Conservation (phyloP, 2,113 vertebrate genomes). For the Crotalus viridis region DNA sequence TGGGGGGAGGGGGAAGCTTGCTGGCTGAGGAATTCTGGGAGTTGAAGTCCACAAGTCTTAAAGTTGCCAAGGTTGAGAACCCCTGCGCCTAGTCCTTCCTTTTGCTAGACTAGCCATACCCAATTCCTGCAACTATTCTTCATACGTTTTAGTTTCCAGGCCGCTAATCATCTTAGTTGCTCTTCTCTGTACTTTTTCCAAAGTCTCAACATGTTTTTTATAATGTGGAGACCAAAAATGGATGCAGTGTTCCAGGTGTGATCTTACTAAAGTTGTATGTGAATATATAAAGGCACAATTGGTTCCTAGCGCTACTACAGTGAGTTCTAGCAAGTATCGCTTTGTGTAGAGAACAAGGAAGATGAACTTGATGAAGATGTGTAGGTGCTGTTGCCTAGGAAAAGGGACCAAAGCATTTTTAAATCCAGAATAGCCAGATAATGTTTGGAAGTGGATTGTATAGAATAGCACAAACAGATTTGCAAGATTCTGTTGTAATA, state of each 20-base stretch:
- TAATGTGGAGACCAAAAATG: neutral
- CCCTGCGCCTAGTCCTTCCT: too few relatives aligned
- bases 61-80: too few relatives aligned
- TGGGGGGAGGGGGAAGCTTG: neutral
- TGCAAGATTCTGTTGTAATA: neutral
- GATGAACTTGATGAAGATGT: neutral
- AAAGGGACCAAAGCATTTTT: neutral
- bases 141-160: neutral
- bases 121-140: neutral
- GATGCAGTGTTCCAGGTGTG: neutral
- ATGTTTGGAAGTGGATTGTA: neutral
- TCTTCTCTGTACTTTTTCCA: neutral
- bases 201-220: neutral
- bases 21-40: too few relatives aligned
- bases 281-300: neutral
- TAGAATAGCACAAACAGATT: neutral
- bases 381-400: neutral
- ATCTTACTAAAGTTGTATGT: neutral
- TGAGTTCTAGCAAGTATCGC: neutral
- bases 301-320: neutral
- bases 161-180: neutral
- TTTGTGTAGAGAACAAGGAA: neutral
- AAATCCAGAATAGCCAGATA: neutral
- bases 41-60: too few relatives aligned
- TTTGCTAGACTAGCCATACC: too few relatives aligned